A percentile compares a stretch with the other conserved stretches of the same genome.
phyloP scores from a whole-genome alignment of 2,888 invertebrate genomes.

The Harmothoe impar region DNA sequence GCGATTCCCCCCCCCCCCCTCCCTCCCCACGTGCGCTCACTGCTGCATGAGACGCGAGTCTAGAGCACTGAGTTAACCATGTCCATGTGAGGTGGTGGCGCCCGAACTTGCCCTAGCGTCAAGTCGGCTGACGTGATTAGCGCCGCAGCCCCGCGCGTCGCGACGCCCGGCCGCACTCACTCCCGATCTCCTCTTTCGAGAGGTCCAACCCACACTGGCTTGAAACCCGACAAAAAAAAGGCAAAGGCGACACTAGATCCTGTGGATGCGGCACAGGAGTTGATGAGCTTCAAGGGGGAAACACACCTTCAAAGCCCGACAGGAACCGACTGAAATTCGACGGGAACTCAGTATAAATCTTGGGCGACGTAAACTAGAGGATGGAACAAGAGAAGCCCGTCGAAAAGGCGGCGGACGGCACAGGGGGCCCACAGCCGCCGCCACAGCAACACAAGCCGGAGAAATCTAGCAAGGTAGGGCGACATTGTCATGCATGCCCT shows the following conservation, averaged over 20 bases:
- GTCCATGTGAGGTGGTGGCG: background rate
- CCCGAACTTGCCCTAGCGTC: background rate
- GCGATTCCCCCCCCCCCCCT: too few relatives aligned
- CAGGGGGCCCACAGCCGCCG: background rate
- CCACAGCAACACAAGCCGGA: slow-evolving; percentile 35
- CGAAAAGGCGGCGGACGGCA: slow-evolving; percentile 8
- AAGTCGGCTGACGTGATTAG: background rate
- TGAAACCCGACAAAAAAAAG: background rate
- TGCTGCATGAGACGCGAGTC: background rate
- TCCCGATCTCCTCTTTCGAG: slow-evolving; percentile 34
- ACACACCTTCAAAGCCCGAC: background rate
- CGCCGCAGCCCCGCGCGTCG: background rate
- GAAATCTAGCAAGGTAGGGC: slow-evolving; percentile 14
- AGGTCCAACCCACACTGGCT: slow-evolving; percentile 18
- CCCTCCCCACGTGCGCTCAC: too few relatives aligned
- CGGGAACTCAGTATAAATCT: background rate
- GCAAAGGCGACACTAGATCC: background rate
- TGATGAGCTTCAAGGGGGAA: slow-evolving; percentile 26
- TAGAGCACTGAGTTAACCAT: background rate
- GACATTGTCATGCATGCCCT: background rate
- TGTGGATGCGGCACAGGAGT: slow-evolving; percentile 18
- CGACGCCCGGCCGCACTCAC: background rate
- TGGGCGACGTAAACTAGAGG: slow-evolving; percentile 2
- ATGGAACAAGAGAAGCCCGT: slow-evolving; percentile 23
- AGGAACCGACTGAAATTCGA: slow-evolving; percentile 30